These are phyloP conservation scores for Pristionchus arcanus DNA, from an alignment of 2,888 invertebrate genomes.

Conservation along the genomic window DNA sequence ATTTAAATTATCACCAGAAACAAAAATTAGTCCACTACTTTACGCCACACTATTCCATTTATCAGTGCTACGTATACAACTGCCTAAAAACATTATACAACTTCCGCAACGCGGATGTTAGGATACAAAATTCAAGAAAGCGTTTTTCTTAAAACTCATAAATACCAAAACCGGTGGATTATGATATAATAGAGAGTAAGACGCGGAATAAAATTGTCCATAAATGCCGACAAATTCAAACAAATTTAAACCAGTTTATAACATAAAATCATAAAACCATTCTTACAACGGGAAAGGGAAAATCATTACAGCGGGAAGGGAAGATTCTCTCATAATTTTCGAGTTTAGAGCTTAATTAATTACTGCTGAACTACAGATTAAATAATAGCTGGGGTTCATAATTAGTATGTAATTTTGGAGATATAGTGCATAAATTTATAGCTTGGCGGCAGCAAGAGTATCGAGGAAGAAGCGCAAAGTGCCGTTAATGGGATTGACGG, in stretches of 20 bases:
- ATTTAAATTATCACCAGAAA: too few relatives aligned
- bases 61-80: too few relatives aligned
- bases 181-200: too few relatives aligned
- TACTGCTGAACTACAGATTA: background rate
- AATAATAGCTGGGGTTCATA: background rate
- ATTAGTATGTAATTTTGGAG: background rate
- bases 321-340: background rate
- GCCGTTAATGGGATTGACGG: slow-evolving; percentile 36
- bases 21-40: too few relatives aligned
- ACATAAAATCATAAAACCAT: background rate
- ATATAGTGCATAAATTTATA: background rate
- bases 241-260: background rate
- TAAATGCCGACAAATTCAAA: too few relatives aligned
- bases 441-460: background rate
- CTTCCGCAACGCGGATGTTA: too few relatives aligned
- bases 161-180: too few relatives aligned
- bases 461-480: slow-evolving; percentile 54
- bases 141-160: too few relatives aligned
- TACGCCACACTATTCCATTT: too few relatives aligned
- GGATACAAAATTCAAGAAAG: too few relatives aligned
- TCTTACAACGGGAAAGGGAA: background rate
- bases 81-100: too few relatives aligned
- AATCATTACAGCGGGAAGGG: background rate
- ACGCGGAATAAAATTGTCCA: too few relatives aligned
- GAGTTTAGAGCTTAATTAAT: background rate